Evolutionary conservation across 2,113 vertebrate genomes (phyloP), one percentile per base, ranked within the genome.

Genomic region (Xenopus laevis): DNA sequence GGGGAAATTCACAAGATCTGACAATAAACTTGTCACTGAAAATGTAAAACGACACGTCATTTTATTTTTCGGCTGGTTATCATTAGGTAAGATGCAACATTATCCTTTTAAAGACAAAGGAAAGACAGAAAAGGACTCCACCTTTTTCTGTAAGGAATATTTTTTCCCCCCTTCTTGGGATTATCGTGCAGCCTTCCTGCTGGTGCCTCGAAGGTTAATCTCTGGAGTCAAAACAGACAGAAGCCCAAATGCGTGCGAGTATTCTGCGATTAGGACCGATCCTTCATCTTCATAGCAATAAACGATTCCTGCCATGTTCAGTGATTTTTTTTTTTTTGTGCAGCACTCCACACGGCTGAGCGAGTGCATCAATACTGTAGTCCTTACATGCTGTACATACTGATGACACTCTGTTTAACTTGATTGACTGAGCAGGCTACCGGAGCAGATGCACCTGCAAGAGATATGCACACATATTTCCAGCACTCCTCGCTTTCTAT

Each of bases 291-390:
- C 89, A 83, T 84, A 87, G 89, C 89, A 91, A 90, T 91, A 89
- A 92, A 91, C 87, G 90, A 91, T 91, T 90, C 85, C 88, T 91
- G 90, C 90, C 90, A 89, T 90, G 90, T 91, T 88, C 87, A 86
- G 87, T 90, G 90, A 89, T 91, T 91, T 27, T 27, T 27, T 27
- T n/a, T 27, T 27, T 27, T 76, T 87, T 87, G 89, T 90, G 90
- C 87, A 87, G 89, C 77, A 66, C 86, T 89, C 86, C 90, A 89
- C 90, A 88, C 81, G 90, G 90, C 89, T 90, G 86, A 91, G 90
- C 83, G 89, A 89, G 87, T 87, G 87, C 90, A 87, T 91, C 89
- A 85, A 86, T 88, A 90, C 90, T 87, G 89, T 87, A 84, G 88
- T 84, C 87, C 89, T 89, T 89, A 88, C 90, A 88, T 84, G 90